These are phyloP conservation scores for Podabrus alpinus DNA, from an alignment of 2,888 invertebrate genomes.

Conservation along the genomic window DNA sequence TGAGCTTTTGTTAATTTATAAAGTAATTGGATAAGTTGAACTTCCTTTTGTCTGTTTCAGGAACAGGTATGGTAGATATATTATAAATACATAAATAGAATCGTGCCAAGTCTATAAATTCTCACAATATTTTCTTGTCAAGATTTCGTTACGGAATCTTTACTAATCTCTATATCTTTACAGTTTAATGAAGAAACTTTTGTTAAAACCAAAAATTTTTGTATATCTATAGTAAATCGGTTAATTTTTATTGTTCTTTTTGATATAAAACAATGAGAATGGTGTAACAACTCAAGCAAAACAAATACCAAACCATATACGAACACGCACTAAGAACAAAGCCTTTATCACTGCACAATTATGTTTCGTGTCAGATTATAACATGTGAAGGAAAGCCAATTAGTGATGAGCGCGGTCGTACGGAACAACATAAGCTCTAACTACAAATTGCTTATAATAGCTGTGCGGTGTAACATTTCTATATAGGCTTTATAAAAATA, in stretches of 20 bases:
- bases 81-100: background rate
- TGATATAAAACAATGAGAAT: slow-evolving; percentile 17
- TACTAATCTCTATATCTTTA: slow-evolving; percentile 13
- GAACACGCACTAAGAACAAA: slow-evolving; percentile 47
- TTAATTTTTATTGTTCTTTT: slow-evolving; percentile 17
- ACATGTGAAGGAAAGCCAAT: slow-evolving; percentile 55
- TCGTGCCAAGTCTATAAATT: slow-evolving; percentile 4
- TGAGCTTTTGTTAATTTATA: background rate
- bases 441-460: slow-evolving; percentile 40
- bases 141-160: slow-evolving; percentile 9
- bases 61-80: background rate
- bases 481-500: slow-evolving; percentile 10
- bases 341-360: slow-evolving; percentile 55
- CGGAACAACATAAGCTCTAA: slow-evolving; percentile 48
- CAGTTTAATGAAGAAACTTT: slow-evolving; percentile 15
- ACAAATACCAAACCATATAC: slow-evolving; percentile 27
- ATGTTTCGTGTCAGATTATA: slow-evolving; percentile 55
- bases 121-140: slow-evolving; percentile 6
- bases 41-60: background rate
- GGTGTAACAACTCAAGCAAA: slow-evolving; percentile 27
- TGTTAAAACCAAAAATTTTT: slow-evolving; percentile 16
- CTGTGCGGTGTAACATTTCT: slow-evolving; percentile 41
- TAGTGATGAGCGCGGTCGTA: slow-evolving; percentile 52
- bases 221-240: slow-evolving; percentile 8
- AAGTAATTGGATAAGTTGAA: background rate